Evolutionary conservation across 2,113 vertebrate species (phyloP).

Genomic region (Salvelinus alpinus): DNA sequence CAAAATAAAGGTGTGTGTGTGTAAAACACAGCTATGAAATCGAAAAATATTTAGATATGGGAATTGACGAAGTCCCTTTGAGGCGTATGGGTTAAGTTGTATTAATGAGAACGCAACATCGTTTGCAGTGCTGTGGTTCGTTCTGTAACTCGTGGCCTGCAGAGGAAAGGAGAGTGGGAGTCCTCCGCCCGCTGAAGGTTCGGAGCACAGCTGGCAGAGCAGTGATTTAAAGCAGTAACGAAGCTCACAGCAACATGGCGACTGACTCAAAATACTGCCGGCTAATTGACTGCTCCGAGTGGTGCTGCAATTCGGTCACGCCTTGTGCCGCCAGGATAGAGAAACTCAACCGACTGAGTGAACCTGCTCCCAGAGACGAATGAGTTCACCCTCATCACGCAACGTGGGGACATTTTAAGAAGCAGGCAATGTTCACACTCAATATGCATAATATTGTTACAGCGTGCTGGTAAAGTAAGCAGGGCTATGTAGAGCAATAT

Average conservation of each 20-base stretch:
- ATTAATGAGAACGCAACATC: neutral
- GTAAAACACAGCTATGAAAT: neutral
- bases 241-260: constrained; percentile 6
- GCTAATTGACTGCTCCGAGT: constrained; percentile 14
- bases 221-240: constrained; percentile 4
- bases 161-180: neutral
- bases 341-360: constrained; percentile 1
- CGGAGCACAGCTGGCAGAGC: neutral
- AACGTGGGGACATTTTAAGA: neutral
- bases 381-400: neutral
- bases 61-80: neutral
- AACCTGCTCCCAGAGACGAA: neutral
- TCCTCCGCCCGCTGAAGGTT: neutral
- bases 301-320: neutral
- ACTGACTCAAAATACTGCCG: neutral
- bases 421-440: neutral
- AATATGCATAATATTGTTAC: too few relatives aligned
- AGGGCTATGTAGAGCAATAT: neutral
- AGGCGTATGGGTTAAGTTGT: neutral
- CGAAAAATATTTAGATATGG: neutral
- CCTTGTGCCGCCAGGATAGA: neutral
- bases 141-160: neutral
- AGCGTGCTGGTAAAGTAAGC: too few relatives aligned
- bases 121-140: neutral
- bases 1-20: neutral